Conservation (phyloP, 30 jellyfish, hydroid and myxozoan genomes). For the Aurelia coerulea region DNA sequence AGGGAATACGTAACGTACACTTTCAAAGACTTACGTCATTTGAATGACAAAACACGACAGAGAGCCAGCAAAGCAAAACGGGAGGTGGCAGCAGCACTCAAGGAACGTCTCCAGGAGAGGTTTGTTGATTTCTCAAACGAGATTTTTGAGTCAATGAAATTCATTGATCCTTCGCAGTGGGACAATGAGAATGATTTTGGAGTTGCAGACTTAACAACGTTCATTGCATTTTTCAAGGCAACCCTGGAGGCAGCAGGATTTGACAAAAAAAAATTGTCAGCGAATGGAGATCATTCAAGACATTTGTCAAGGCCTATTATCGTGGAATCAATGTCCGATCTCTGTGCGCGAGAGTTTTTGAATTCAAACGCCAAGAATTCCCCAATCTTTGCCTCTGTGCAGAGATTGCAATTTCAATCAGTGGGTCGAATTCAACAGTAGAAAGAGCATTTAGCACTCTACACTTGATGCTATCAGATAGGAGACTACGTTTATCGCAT, state of each 20-base stretch:
- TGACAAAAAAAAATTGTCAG: background rate
- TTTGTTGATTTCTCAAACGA: conserved; percentile 14
- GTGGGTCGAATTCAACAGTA: conserved; percentile 47
- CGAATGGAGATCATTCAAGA: conserved; percentile 26
- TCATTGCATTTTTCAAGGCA: background rate
- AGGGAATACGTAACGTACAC: conserved; percentile 13
- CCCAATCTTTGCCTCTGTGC: conserved; percentile 35
- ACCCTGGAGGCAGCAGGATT: conserved; percentile 12
- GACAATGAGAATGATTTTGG: conserved; percentile 29
- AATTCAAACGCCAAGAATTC: conserved; percentile 1
- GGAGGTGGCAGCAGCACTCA: background rate
- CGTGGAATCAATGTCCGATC: background rate
- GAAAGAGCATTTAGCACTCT: conserved; percentile 47
- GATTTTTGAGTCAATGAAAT: background rate
- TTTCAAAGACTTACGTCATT: background rate
- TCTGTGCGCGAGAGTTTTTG: background rate
- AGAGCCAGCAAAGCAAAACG: conserved; percentile 23
- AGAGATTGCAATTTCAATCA: conserved; percentile 14
- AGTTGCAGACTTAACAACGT: background rate
- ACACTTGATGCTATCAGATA: conserved; percentile 10
- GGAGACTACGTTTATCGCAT: conserved; percentile 19
- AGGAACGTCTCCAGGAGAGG: conserved; percentile 1
- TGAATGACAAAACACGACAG: conserved; percentile 20
- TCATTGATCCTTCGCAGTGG: conserved; percentile 20
- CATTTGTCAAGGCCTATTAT: background rate